These are phyloP conservation scores for Cossypha polioptera DNA, from an alignment of 2,797 vertebrate species.

Conservation along the genomic window DNA sequence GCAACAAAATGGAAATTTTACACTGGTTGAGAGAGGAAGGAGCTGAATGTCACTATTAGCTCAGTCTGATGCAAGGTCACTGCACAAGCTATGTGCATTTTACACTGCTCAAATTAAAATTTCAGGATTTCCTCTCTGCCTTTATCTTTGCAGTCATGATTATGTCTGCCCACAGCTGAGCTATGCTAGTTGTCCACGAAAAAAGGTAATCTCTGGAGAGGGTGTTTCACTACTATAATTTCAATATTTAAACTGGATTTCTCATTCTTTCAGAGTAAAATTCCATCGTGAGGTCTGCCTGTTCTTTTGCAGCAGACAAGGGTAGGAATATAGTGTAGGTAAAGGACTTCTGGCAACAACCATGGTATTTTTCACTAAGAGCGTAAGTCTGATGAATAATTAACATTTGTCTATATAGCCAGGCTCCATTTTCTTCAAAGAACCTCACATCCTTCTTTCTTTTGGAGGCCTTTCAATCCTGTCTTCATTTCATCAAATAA, in stretches of 20 bases:
- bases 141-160: neutral
- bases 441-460: neutral
- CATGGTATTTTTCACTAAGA: neutral
- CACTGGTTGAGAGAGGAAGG: neutral
- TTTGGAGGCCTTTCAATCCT: neutral
- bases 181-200: neutral
- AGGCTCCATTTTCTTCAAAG: neutral
- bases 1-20: neutral
- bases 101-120: neutral
- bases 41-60: neutral
- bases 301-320: neutral
- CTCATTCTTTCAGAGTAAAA: neutral
- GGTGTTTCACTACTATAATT: neutral
- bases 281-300: neutral
- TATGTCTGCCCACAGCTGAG: neutral
- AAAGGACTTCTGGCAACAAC: neutral
- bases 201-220: neutral
- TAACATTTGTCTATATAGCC: constrained; percentile 4
- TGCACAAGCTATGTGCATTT: fast-evolving
- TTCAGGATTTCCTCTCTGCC: neutral
- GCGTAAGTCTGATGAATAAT: constrained; percentile 31
- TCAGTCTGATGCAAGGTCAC: neutral
- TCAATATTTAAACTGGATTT: neutral
- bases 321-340: neutral
- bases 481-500: neutral